These are phyloP conservation scores for Hetaerina titia DNA, from an alignment of 2,888 invertebrate genomes.

Conservation along the genomic window DNA sequence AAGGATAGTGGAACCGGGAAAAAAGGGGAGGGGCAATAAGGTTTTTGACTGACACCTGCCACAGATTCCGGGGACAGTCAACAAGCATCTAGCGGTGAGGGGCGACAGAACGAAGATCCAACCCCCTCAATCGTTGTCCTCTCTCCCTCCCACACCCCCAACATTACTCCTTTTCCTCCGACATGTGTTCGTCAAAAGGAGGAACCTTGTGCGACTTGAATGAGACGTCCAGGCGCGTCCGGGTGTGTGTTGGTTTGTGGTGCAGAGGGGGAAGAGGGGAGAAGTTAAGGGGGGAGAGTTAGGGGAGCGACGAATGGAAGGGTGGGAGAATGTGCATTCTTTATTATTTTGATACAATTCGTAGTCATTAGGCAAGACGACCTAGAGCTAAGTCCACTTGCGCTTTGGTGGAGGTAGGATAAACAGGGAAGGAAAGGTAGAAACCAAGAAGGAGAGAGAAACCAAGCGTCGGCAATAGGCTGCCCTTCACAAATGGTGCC, in stretches of 20 bases:
- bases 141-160: not conserved
- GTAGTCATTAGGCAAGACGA: too few relatives aligned
- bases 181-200: not conserved
- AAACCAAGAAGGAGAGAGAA: too few relatives aligned
- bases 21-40: conserved; percentile 12
- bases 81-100: not conserved
- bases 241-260: not conserved
- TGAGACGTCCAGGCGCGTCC: not conserved
- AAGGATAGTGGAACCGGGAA: not conserved
- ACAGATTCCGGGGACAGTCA: conserved; percentile 42
- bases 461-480: not conserved
- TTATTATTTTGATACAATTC: not conserved
- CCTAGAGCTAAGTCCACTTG: too few relatives aligned
- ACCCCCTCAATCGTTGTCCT: not conserved
- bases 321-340: not conserved
- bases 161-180: not conserved
- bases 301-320: not conserved
- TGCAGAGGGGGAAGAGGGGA: not conserved
- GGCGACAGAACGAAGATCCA: not conserved
- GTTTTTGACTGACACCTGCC: conserved; percentile 51
- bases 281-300: not conserved
- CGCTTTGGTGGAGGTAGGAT: too few relatives aligned
- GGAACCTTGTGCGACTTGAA: not conserved
- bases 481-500: too few relatives aligned
- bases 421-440: not conserved